Evolutionary conservation across 2,113 vertebrate genomes (phyloP), one percentile per base, ranked within the genome.

Genomic region (Opisthocomus hoazin): DNA sequence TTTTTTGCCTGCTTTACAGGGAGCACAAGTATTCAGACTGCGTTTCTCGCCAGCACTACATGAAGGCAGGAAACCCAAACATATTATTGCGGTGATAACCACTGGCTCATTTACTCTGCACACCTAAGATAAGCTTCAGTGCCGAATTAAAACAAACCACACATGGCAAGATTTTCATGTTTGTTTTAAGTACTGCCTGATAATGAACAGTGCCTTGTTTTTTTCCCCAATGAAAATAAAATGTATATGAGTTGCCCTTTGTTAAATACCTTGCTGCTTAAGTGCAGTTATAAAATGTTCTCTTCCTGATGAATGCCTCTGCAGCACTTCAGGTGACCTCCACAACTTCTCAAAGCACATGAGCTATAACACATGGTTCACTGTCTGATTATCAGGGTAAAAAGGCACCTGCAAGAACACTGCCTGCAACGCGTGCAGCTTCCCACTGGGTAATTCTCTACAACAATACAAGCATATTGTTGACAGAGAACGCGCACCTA

Each of bases 11-110:
- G 56, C 60, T 86, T 92, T 81, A 75, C 34, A 53, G 37, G 37
- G 54, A 79, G 57, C 30, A 82, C 30, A 51, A 69, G 13, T 60
- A 69, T 27, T 73, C 73, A 82, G 41, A 14, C 32, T 37, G 77
- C 76, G 27, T 37, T 71, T 81, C 73, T 57, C 78, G 69, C 53
- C 84, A 95, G 77, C 64, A 60, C 60, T 65, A 58, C 48, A 21
- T 27, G 50, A 84, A 94, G 87, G 84, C 89, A 87, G 84, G 88
- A 97, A 97, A 96, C 53, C 73, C 80, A 96, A 94, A 90, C 73
- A 75, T 14, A 56, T 53, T 81, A 56, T 41, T 89, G 80, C 65
- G 77, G 73, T 76, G 76, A 85, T 65, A 97, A 92, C 60, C 83
- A 86, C 11, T 57, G 73, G 60, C 63, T 92, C 77, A 94, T 94